phyloP scores from a whole-genome alignment of 2,888 invertebrate species.

The Ophraella communa region DNA sequence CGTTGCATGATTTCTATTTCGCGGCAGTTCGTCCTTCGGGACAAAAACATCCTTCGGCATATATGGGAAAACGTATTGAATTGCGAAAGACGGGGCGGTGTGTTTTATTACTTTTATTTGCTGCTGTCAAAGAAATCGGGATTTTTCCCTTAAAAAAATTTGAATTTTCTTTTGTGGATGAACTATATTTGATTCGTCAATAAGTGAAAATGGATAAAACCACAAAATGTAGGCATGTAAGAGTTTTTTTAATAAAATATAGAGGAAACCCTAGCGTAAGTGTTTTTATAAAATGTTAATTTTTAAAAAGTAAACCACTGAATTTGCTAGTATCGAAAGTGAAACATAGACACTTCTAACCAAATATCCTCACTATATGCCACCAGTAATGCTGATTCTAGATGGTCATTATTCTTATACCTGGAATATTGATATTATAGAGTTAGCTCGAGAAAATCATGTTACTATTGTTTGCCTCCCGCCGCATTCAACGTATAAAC shows the following conservation, averaged over 20 bases:
- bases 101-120: conserved; percentile 27
- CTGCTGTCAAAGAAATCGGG: conserved; percentile 19
- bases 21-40: conserved; percentile 47
- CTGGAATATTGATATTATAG: too few species aligned
- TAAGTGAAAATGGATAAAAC: conserved; percentile 9
- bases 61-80: conserved; percentile 29
- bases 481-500: too few species aligned
- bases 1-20: conserved; percentile 50
- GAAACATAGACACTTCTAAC: too few species aligned
- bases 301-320: too few species aligned
- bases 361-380: too few species aligned
- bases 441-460: too few species aligned
- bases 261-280: background rate
- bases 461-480: too few species aligned
- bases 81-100: conserved; percentile 25
- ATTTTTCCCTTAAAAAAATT: conserved; percentile 19
- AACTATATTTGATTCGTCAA: conserved; percentile 15
- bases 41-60: conserved; percentile 26
- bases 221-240: background rate
- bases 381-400: too few species aligned
- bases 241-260: background rate
- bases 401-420: too few species aligned
- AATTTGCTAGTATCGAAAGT: too few species aligned
- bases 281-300: background rate
- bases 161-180: conserved; percentile 21